phyloP scores from a whole-genome alignment of 1,140 invertebrate genomes.

The Camponotus floridanus region DNA sequence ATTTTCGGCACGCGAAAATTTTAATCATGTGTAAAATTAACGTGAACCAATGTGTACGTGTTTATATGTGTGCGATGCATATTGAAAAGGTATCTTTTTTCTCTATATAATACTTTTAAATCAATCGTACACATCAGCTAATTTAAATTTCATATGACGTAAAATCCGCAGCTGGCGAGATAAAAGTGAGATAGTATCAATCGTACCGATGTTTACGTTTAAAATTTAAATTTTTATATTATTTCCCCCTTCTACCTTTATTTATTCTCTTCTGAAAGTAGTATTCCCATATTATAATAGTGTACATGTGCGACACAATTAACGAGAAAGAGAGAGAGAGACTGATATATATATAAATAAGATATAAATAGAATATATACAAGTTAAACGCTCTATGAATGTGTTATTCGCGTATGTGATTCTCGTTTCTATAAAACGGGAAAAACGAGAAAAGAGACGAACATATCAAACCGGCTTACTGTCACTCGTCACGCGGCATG shows the following conservation, averaged over 20 bases:
- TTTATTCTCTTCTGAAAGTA: too few relatives aligned
- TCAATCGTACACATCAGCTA: background rate
- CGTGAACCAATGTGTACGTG: background rate
- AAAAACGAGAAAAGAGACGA: conserved; percentile 39
- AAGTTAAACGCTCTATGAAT: conserved; percentile 30
- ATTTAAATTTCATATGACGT: conserved; percentile 4
- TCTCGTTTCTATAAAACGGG: conserved; percentile 37
- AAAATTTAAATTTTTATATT: background rate
- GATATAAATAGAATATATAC: background rate
- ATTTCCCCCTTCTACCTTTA: too few relatives aligned
- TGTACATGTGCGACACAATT: background rate
- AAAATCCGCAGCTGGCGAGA: background rate
- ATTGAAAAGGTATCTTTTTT: background rate
- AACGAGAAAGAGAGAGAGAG: background rate
- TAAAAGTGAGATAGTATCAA: background rate
- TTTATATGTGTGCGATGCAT: too few relatives aligned
- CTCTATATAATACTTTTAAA: background rate
- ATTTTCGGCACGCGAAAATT: background rate
- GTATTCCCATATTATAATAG: background rate
- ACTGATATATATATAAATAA: background rate
- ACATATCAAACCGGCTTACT: conserved; percentile 33
- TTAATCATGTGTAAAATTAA: background rate
- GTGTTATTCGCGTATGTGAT: conserved; percentile 23
- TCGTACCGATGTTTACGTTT: background rate
- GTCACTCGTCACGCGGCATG: conserved; percentile 54